Conservation (phyloP, 2,888 invertebrate genomes). For the Cephus pulcher region DNA sequence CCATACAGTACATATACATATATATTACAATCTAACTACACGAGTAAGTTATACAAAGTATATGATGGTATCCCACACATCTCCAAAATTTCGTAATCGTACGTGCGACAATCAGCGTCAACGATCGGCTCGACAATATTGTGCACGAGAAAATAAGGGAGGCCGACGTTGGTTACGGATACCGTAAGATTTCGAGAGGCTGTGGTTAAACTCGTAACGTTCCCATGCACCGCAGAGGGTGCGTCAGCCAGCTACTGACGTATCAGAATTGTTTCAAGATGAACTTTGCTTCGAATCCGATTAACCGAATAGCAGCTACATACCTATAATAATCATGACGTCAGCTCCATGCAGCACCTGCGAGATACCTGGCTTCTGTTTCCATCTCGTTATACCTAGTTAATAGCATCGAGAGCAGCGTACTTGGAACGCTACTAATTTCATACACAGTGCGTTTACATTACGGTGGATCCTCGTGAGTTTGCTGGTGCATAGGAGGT, state of each 20-base stretch:
- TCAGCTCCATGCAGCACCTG: not conserved
- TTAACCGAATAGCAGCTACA: not conserved
- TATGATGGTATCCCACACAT: not conserved
- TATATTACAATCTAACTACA: not conserved
- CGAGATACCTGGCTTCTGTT: slow-evolving; percentile 1
- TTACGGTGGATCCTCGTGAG: not conserved
- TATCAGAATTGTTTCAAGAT: slow-evolving; percentile 38
- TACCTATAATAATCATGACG: not conserved
- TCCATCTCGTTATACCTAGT: slow-evolving; percentile 4
- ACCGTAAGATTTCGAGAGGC: not conserved
- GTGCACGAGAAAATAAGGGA: not conserved
- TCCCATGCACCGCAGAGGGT: not conserved
- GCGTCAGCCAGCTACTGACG: not conserved
- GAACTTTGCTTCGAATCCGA: slow-evolving; percentile 28
- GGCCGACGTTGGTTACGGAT: not conserved
- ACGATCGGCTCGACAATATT: not conserved
- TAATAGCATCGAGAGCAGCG: not conserved
- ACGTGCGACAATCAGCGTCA: not conserved
- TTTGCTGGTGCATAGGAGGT: not conserved
- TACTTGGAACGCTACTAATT: not conserved
- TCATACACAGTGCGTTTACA: not conserved
- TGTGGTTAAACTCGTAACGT: not conserved
- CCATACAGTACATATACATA: not conserved
- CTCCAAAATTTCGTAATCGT: not conserved
- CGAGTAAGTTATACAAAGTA: not conserved